phyloP scores from a whole-genome alignment of 2,888 invertebrate genomes.

The Spilosoma lubricipeda region DNA sequence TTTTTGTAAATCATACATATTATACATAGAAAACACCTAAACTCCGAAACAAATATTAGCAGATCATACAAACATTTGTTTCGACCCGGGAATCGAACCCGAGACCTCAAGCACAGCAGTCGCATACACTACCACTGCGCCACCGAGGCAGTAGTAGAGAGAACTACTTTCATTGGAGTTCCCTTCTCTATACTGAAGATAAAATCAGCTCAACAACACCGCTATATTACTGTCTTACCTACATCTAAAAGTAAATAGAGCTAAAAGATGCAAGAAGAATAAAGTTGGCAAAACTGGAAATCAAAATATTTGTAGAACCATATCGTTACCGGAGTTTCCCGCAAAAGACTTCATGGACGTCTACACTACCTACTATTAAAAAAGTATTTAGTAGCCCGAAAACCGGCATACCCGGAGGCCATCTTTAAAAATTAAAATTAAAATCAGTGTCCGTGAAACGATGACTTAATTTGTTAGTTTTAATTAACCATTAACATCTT shows the following conservation, averaged over 20 bases:
- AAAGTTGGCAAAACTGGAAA: neutral
- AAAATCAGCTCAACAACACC: neutral
- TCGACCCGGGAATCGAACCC: too few relatives aligned
- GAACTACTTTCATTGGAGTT: too few relatives aligned
- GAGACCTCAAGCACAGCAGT: too few relatives aligned
- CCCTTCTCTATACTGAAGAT: neutral
- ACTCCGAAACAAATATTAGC: too few relatives aligned
- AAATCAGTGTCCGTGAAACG: constrained; percentile 10
- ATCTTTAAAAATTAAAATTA: constrained; percentile 6
- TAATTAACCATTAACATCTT: constrained; percentile 24
- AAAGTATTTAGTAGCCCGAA: neutral
- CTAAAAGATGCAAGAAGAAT: too few relatives aligned
- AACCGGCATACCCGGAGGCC: constrained; percentile 8
- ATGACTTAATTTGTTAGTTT: constrained; percentile 13
- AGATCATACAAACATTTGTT: too few relatives aligned
- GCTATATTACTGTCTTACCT: neutral
- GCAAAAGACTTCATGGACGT: neutral
- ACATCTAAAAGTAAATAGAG: too few relatives aligned
- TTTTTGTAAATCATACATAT: too few relatives aligned
- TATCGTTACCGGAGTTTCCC: neutral
- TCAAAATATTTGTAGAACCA: neutral
- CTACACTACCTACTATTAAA: neutral
- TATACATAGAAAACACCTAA: too few relatives aligned
- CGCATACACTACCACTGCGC: too few relatives aligned
- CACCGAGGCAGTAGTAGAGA: too few relatives aligned